Conservation (phyloP, 2,888 invertebrate species). For the Tridacna crocea region DNA sequence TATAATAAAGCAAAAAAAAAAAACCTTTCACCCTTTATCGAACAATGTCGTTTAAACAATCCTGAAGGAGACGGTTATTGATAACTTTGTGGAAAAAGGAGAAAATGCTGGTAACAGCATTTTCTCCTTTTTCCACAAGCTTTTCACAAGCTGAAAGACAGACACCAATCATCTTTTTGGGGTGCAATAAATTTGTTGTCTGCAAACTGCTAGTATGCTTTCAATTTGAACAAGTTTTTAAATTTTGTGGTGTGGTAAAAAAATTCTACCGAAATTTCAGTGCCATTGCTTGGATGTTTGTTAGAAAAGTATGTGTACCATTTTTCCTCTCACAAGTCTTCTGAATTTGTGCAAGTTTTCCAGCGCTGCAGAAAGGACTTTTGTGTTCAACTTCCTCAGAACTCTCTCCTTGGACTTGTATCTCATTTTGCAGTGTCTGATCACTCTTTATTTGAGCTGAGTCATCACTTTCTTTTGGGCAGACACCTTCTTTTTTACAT, state of each 20-base stretch:
- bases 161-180: background rate
- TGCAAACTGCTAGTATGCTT: background rate
- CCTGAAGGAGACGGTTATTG: too few species aligned
- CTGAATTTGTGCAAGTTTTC: background rate
- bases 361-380: background rate
- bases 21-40: too few species aligned
- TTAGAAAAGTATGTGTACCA: too few species aligned
- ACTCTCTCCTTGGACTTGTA: background rate
- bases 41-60: too few species aligned
- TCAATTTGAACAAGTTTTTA: background rate
- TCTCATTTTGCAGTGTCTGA: background rate
- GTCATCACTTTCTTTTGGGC: background rate
- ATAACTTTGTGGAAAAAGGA: too few species aligned
- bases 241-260: background rate
- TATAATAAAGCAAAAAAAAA: too few species aligned
- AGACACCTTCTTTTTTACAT: constrained; percentile 3
- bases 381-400: background rate
- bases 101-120: background rate
- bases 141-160: background rate
- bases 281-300: too few species aligned
- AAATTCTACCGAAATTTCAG: background rate
- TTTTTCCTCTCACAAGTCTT: background rate
- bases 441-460: background rate
- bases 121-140: background rate
- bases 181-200: background rate